Evolutionary conservation across 2,113 vertebrate species (phyloP).

Genomic region (Glaucidium brasilianum): DNA sequence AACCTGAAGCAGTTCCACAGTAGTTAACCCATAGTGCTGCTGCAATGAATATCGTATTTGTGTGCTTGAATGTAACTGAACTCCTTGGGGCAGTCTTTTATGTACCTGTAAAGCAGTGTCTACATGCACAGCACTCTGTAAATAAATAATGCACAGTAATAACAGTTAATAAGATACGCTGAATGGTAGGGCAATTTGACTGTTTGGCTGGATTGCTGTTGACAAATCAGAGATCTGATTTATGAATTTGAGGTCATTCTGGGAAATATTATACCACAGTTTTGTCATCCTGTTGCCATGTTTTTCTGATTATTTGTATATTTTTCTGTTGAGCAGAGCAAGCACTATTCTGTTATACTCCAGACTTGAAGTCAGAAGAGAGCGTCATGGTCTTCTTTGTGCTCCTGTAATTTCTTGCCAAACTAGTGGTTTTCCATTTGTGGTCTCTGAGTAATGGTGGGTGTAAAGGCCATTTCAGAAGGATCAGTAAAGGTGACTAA

Average conservation of each 20-base stretch:
- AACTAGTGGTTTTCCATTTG: slow-evolving; percentile 14
- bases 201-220: not conserved
- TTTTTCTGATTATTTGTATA: slow-evolving; percentile 43
- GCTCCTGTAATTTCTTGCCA: not conserved
- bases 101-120: slow-evolving; percentile 53
- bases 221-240: slow-evolving; percentile 20
- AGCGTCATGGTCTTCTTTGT: not conserved
- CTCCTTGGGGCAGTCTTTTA: slow-evolving; percentile 27
- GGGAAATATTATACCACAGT: not conserved
- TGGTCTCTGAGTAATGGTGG: not conserved
- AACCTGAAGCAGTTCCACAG: not conserved
- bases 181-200: not conserved
- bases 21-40: not conserved
- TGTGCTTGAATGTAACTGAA: not conserved
- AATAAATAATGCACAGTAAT: slow-evolving; percentile 52
- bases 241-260: slow-evolving; percentile 44
- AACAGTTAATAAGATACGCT: slow-evolving; percentile 36
- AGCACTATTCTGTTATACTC: not conserved
- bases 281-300: slow-evolving; percentile 17
- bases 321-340: not conserved
- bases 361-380: not conserved
- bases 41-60: slow-evolving; percentile 19
- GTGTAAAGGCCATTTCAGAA: not conserved
- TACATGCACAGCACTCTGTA: slow-evolving; percentile 29
- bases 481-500: not conserved